Evolutionary conservation across 92 coral and sea anemone species (phyloP).

Genomic region (Porites rus): DNA sequence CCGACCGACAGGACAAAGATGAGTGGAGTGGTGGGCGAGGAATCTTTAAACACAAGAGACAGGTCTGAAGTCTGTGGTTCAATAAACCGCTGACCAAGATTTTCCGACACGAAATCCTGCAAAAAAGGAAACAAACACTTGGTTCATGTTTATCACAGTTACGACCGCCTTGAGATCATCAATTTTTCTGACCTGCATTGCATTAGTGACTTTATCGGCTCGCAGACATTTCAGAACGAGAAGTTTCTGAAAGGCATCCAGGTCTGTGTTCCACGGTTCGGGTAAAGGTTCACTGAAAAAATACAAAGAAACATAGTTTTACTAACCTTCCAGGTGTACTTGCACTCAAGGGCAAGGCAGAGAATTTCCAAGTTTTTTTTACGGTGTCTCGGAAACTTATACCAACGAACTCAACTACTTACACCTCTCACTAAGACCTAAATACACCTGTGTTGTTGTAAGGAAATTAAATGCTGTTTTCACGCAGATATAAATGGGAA

Average conservation of each 20-base stretch:
- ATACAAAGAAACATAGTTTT: background rate
- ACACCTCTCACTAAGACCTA: no score
- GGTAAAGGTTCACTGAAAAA: conserved; percentile 84
- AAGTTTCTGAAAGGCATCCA: conserved; percentile 92
- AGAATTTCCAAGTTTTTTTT: background rate
- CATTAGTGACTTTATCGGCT: conserved; percentile 96
- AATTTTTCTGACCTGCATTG: conserved; percentile 84
- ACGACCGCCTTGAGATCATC: background rate
- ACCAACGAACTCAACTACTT: no score
- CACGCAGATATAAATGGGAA: no score
- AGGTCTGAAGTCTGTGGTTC: conserved; percentile 99
- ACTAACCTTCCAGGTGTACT: no score
- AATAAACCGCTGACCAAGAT: conserved; percentile 96
- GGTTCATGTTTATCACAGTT: no score
- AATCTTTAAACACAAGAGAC: conserved; percentile 96
- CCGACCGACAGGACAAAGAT: conserved; percentile 98
- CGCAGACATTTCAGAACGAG: conserved; percentile 92
- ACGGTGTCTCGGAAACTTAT: no score
- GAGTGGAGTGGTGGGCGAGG: conserved; percentile 93
- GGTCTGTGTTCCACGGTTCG: conserved; percentile 90
- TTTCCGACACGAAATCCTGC: conserved; percentile 92
- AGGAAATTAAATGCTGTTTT: no score
- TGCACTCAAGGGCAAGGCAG: background rate
- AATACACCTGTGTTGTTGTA: no score
- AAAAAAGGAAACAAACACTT: background rate